Conservation (phyloP, 2,797 vertebrate genomes). For the Enteromius paludinosus region DNA sequence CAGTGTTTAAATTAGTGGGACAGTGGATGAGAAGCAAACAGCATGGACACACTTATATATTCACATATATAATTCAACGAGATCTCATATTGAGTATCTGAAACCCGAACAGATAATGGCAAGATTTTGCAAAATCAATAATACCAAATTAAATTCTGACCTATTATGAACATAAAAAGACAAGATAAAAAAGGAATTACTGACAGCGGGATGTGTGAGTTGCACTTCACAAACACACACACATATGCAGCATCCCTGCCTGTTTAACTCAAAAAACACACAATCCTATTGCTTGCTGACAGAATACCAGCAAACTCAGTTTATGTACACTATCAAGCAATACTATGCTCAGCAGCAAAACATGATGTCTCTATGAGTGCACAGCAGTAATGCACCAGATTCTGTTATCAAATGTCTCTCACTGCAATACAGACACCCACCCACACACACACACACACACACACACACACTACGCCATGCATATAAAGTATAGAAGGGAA, state of each 20-base stretch:
- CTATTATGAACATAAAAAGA: not conserved
- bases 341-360: not conserved
- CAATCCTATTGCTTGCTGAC: constrained; percentile 39
- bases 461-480: constrained; percentile 34
- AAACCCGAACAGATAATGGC: not conserved
- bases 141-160: not conserved
- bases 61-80: not conserved
- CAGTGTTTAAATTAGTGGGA: not conserved
- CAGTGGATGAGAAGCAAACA: constrained; percentile 56
- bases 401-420: constrained; percentile 42
- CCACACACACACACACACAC: constrained; percentile 23
- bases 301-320: constrained; percentile 27
- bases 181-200: constrained; percentile 6
- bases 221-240: constrained; percentile 35
- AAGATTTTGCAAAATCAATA: constrained; percentile 1
- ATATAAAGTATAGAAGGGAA: constrained; percentile 28
- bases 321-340: not conserved
- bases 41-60: constrained; percentile 40
- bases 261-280: constrained; percentile 3
- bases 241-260: constrained; percentile 15
- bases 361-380: constrained; percentile 6
- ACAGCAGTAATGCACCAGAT: constrained; percentile 10
- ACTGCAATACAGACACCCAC: constrained; percentile 19
- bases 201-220: constrained; percentile 28
- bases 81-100: not conserved